These are phyloP conservation scores for Channa striata DNA, from an alignment of 2,797 vertebrate genomes.

Conservation along the genomic window DNA sequence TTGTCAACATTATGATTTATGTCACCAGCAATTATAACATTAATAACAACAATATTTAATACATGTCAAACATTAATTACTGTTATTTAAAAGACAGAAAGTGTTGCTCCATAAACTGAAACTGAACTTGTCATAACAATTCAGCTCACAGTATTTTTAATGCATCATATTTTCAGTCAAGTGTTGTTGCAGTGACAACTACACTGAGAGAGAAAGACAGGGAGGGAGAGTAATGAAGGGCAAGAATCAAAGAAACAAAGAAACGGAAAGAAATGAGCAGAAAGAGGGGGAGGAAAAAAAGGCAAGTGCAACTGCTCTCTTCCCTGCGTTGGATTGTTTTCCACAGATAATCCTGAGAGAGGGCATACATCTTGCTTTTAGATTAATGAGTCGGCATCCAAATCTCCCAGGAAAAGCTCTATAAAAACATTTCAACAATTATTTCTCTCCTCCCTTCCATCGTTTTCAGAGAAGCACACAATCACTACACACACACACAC, in stretches of 20 bases:
- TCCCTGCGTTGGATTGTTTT: constrained; percentile 23
- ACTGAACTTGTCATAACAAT: constrained; percentile 18
- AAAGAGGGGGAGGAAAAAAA: constrained; percentile 11
- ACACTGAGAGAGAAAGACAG: not conserved
- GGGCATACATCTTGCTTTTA: constrained; percentile 46
- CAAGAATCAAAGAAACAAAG: constrained; percentile 13
- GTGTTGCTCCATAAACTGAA: constrained; percentile 14
- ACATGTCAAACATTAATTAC: not conserved
- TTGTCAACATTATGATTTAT: not conserved
- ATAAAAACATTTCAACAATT: constrained; percentile 55
- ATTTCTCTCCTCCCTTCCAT: constrained; percentile 45
- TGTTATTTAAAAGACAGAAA: not conserved
- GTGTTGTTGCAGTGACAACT: not conserved
- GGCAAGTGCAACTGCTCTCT: constrained; percentile 36
- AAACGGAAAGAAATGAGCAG: constrained; percentile 5
- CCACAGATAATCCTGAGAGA: constrained; percentile 41
- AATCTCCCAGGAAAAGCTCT: constrained; percentile 47
- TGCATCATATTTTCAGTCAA: constrained; percentile 13
- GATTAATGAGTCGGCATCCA: constrained; percentile 62
- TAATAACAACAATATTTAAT: not conserved
- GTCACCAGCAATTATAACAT: not conserved
- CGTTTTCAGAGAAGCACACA: constrained; percentile 1
- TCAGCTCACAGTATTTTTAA: constrained; percentile 2
- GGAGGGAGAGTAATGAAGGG: not conserved
- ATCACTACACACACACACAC: not conserved